A percentile compares a stretch with the other conserved stretches of the same genome.
Evolutionary conservation across 2,113 vertebrate genomes (phyloP).

Genomic region (Labeo catla): DNA sequence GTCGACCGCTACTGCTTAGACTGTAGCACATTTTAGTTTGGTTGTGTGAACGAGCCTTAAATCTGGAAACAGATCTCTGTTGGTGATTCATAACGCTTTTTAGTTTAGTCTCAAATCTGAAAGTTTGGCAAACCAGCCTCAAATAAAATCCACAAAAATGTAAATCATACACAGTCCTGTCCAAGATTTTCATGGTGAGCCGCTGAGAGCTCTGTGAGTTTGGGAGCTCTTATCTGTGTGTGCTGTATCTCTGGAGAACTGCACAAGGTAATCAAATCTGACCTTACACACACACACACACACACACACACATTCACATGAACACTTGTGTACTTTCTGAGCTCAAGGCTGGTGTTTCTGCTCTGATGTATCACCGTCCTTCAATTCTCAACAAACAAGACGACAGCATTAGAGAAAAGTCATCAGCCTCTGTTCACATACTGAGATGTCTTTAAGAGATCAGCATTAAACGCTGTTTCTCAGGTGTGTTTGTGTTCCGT

Average conservation of each 20-base stretch:
- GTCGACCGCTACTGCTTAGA: too few relatives aligned
- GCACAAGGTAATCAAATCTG: background rate
- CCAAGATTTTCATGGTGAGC: background rate
- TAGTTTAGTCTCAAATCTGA: background rate
- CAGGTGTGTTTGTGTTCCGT: background rate
- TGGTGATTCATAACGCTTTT: background rate
- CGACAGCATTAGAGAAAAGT: background rate
- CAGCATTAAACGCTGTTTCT: background rate
- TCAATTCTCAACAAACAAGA: constrained; percentile 30
- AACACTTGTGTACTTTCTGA: background rate
- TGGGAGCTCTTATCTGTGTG: background rate
- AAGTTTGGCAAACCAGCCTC: background rate
- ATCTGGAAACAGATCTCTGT: background rate
- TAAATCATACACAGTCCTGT: background rate
- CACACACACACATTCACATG: background rate
- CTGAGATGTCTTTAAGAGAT: background rate
- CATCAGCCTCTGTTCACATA: background rate
- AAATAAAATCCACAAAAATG: background rate
- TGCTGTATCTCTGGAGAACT: background rate
- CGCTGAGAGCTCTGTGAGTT: background rate
- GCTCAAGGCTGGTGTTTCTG: background rate
- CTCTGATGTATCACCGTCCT: background rate
- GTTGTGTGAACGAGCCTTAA: background rate
- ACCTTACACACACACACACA: background rate
- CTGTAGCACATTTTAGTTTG: background rate